phyloP scores from a whole-genome alignment of 1,140 invertebrate species.

The Gerris buenoi region DNA sequence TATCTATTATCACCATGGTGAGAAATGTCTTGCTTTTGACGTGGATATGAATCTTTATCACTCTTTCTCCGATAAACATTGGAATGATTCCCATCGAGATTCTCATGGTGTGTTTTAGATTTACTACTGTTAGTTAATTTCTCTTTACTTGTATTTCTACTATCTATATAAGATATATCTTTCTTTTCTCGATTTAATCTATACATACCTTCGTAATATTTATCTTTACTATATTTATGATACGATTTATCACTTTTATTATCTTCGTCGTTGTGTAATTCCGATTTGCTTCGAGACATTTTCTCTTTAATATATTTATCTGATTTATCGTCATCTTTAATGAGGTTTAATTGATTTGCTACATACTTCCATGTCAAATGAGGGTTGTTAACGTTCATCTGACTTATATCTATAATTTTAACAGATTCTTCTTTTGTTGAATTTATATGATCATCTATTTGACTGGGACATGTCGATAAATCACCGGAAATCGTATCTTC shows the following conservation, averaged over 20 bases:
- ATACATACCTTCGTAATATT: background rate
- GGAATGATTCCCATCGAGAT: background rate
- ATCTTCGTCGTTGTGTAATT: background rate
- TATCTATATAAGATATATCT: background rate
- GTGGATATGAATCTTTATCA: background rate
- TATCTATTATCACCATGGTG: background rate
- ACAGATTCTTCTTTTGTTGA: background rate
- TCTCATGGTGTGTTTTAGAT: background rate
- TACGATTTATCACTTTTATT: background rate
- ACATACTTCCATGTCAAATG: background rate
- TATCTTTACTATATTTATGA: background rate
- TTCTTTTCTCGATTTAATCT: background rate
- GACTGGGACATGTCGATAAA: no score
- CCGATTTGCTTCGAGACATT: background rate
- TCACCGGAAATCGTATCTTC: background rate
- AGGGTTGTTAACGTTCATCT: background rate
- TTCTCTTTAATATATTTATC: background rate
- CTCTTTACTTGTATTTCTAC: background rate
- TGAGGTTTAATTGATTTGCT: background rate
- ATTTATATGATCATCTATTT: no score
- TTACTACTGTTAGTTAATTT: background rate
- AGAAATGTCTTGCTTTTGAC: background rate
- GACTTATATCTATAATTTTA: background rate
- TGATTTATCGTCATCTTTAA: background rate
- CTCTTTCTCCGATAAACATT: background rate